Evolutionary conservation across 2,888 invertebrate genomes (phyloP), one percentile per base, ranked within the genome.

Genomic region (Pollenia angustigena): DNA sequence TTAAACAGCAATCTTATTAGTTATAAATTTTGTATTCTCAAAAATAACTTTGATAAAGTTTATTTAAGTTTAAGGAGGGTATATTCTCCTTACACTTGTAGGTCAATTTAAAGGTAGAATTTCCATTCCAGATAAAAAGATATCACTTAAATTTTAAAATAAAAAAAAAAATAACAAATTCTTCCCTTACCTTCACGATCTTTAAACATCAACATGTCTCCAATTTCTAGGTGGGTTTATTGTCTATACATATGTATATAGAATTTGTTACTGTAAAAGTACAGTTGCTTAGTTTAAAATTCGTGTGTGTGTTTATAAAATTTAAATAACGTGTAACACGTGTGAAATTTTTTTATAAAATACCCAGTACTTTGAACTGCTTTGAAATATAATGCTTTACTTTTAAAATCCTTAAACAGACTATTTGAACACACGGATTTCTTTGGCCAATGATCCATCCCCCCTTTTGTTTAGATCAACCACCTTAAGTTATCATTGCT

Each of bases 401-500:
- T 58, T 72, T 52, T 52, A 23, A 79, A 58, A 58, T 79, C 56
- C 83, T 68, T 78, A 66, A 75, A 76, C 48, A 64, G 56, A 76
- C 18, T 23, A 71, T 60, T 46, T 54, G 6, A 16, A 76, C 11
- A 16, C 48, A 75, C n/a, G 9, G 16, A 54, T 75, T 18, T 48
- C 4, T 44, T 40, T 23, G 54, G 44, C 48, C n/a, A 56, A 56
- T 8, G 1, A 16, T 54, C 48, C 23, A 14, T n/a, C 10, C 52
- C 48, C 46, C 54, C 64, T 18, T 23, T 54, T 16, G n/a, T 6
- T 32, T 32, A 16, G 40, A 48, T 66, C 44, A 66, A 74, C 48
- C 64, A 68, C 62, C 52, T 62, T 62, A 62, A 69, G 40, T 54
- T 10, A 32, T 23, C 42, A 68, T 32, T 69, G 44, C 52, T 64